Evolutionary conservation across 2,888 invertebrate species (phyloP), one percentile per base, ranked within the genome.

Genomic region (Hemistola chrysoprasaria): DNA sequence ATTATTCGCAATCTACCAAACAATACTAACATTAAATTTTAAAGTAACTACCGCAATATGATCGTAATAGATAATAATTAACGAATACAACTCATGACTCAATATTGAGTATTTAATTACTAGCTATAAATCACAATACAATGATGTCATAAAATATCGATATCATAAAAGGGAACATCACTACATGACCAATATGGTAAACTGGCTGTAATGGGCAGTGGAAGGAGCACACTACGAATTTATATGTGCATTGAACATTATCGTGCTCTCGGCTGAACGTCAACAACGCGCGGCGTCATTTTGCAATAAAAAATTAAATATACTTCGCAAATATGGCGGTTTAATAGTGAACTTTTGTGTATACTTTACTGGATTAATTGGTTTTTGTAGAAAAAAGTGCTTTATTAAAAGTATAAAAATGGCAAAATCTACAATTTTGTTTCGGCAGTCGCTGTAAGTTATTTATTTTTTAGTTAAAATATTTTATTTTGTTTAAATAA

Each of bases 391-490:
- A 16, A 7, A 11, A 7, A 35, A 39, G 42, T 44, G 21, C n/a
- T n/a, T n/a, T n/a, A n/a, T n/a, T n/a, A n/a, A 35, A 56, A 46
- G 48, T 43, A 31, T 25, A 16, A 31, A 48, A 34, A 76, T 76
- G 75, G 60, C 73, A 32, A 76, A 74, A 47, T 51, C 74, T 8
- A 56, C 68, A 5, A 38, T 70, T 28, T 40, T 76, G 24, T 50
- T 75, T 33, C 75, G 75, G 6, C 71, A 75, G 53, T 58, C 70
- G 0, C 26, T 76, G 75, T 76, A 50, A 82, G 82, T 76, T n/a
- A n/a, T n/a, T n/a, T n/a, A n/a, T n/a, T n/a, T n/a, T n/a, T n/a
- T n/a, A n/a, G n/a, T n/a, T n/a, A n/a, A n/a, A n/a, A n/a, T n/a
- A n/a, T n/a, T n/a, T n/a, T n/a, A n/a, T n/a, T n/a, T n/a, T n/a